Conservation (phyloP, 2,113 vertebrate genomes). For the Hystrix brachyura region DNA sequence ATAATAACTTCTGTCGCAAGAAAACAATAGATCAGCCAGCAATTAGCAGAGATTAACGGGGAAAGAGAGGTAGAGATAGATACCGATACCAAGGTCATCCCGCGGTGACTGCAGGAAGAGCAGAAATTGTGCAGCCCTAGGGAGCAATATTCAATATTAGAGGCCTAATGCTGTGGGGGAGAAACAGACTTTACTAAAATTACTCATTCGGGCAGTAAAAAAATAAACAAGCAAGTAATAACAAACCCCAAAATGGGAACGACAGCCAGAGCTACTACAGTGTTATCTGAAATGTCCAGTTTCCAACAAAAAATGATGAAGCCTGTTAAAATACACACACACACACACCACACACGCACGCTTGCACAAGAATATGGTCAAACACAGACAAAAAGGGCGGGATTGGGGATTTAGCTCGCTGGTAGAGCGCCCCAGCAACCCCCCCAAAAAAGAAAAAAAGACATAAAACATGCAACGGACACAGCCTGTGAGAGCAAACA, state of each 20-base stretch:
- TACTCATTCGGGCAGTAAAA: not conserved
- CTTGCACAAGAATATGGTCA: not conserved
- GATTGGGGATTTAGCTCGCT: too few relatives aligned
- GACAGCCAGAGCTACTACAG: not conserved
- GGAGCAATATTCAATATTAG: not conserved
- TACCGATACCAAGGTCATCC: not conserved
- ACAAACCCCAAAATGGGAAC: not conserved
- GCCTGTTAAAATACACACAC: not conserved
- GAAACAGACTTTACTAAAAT: not conserved
- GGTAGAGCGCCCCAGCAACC: too few relatives aligned
- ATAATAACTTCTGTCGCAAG: not conserved
- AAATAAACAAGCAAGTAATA: too few relatives aligned
- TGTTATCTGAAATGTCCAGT: not conserved
- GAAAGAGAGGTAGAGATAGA: not conserved
- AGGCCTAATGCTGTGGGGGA: not conserved
- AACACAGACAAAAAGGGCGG: not conserved
- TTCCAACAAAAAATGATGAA: not conserved
- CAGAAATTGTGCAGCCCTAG: not conserved
- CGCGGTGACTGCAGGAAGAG: not conserved
- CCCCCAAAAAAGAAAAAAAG: not conserved
- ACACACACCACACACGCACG: not conserved
- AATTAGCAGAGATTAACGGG: not conserved
- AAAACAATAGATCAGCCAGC: not conserved
- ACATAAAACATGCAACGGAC: not conserved
- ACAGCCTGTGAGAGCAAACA: not conserved